Evolutionary conservation across 2,888 invertebrate species (phyloP), one percentile per base, ranked within the genome.

Genomic region (Pimpla rufipes): DNA sequence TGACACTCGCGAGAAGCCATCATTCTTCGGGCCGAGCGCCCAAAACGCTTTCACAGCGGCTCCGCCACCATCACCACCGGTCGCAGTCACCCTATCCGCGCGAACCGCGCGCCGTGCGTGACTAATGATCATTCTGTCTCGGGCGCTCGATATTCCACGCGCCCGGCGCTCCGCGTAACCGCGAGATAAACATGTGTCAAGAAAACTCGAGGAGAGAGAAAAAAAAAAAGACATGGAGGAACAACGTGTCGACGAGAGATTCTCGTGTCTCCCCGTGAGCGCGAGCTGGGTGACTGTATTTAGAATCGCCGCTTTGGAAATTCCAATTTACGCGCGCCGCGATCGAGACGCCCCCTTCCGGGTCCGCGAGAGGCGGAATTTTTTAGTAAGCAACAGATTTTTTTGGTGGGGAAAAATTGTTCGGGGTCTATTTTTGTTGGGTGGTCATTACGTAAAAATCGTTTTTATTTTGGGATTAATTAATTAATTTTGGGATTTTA

Each of bases 11-110:
- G 83, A 73, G 71, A 76, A 76, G 66, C 79, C 83, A 83, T 83
- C 83, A 83, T 83, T 83, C 83, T 83, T 83, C 35, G 23, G 50
- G n/a, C 47, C 57, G 67, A 37, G 70, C 79, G 57, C 47, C 85
- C 80, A 79, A 83, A 88, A 87, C 84, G 81, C 71, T 83, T 87
- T 80, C 81, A 85, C 86, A 75, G 81, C 83, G 70, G 62, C 74
- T 73, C 21, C 76, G 59, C 45, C 78, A 57, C 64, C 76, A 67
- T 68, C 75, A 66, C 66, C 74, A 50, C 57, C 74, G 70, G 75
- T 62, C 55, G n/a, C 70, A 71, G 18, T 71, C 70, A 71, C 47
- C 47, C 75, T 67, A 79, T 75, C 68, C 68, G 42, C 37, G 40
- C 50, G 55, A 59, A 57, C 47, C 57, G 50, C 57, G 50, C 67